These are phyloP conservation scores for Brachionichthys hirsutus DNA, from an alignment of 2,113 vertebrate species.

Conservation along the genomic window DNA sequence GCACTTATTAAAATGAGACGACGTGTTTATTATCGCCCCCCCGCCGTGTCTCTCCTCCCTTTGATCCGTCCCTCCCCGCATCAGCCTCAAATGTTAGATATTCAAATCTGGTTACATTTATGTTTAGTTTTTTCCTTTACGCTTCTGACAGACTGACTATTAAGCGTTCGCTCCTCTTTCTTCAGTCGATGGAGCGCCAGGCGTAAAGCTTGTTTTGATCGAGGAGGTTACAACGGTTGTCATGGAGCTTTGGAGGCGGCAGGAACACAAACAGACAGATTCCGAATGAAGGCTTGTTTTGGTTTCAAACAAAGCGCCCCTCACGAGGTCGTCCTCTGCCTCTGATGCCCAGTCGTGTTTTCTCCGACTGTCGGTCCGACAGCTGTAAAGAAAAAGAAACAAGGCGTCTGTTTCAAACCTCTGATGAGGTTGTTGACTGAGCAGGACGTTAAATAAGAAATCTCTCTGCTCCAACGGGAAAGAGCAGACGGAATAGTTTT, in stretches of 20 bases:
- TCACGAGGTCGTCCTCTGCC: constrained; percentile 45
- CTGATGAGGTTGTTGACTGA: neutral
- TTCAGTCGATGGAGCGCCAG: constrained; percentile 43
- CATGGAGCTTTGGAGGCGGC: constrained; percentile 48
- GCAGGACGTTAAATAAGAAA: no score
- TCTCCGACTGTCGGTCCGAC: constrained; percentile 49
- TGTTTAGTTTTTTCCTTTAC: constrained; percentile 73
- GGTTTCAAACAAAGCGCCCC: constrained; percentile 52
- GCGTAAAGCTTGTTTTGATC: constrained; percentile 64
- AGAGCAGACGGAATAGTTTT: no score
- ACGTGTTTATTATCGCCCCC: constrained; percentile 67
- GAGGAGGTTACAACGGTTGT: constrained; percentile 71
- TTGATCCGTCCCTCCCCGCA: constrained; percentile 67
- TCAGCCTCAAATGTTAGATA: constrained; percentile 70
- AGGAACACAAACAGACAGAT: constrained; percentile 62
- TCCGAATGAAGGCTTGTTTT: constrained; percentile 55
- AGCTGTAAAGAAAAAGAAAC: constrained; percentile 31
- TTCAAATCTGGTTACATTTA: constrained; percentile 74
- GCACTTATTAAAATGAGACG: constrained; percentile 70
- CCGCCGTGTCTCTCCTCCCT: constrained; percentile 53
- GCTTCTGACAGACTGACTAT: constrained; percentile 76
- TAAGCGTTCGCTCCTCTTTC: constrained; percentile 66
- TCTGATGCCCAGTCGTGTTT: constrained; percentile 47
- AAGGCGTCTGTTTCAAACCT: constrained; percentile 14
- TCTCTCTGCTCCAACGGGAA: no score